phyloP scores from a whole-genome alignment of 2,113 vertebrate genomes.

The Nothoprocta perdicaria region DNA sequence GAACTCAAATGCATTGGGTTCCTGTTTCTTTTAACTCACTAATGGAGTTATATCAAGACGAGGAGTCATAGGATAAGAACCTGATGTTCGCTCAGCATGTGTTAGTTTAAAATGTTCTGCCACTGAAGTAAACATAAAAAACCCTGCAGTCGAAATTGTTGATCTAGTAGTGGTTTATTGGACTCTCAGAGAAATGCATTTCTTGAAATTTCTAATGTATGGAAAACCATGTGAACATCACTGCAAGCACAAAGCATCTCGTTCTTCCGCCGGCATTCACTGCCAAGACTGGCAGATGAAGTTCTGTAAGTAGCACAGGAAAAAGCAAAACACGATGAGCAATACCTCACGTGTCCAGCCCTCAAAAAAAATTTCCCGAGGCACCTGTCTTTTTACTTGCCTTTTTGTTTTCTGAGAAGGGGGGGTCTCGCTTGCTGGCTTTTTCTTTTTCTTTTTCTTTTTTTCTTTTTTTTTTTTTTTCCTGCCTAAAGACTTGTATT shows the following conservation, averaged over 20 bases:
- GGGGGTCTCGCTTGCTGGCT: background rate
- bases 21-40: background rate
- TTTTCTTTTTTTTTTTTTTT: background rate
- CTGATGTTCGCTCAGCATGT: background rate
- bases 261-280: background rate
- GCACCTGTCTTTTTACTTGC: background rate
- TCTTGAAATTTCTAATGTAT: background rate
- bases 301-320: background rate
- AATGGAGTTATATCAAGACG: background rate
- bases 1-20: background rate
- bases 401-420: background rate
- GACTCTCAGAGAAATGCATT: background rate
- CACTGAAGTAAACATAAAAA: background rate
- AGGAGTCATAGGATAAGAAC: background rate
- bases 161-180: background rate
- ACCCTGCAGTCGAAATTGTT: background rate
- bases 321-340: background rate
- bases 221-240: background rate
- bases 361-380: background rate
- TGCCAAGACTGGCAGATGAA: constrained; percentile 20
- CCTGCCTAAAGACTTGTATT: background rate
- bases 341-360: background rate
- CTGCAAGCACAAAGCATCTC: background rate
- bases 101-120: background rate
- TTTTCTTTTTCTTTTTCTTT: no score